Evolutionary conservation across 2,888 invertebrate species (phyloP).

Genomic region (Coenonympha arcania): DNA sequence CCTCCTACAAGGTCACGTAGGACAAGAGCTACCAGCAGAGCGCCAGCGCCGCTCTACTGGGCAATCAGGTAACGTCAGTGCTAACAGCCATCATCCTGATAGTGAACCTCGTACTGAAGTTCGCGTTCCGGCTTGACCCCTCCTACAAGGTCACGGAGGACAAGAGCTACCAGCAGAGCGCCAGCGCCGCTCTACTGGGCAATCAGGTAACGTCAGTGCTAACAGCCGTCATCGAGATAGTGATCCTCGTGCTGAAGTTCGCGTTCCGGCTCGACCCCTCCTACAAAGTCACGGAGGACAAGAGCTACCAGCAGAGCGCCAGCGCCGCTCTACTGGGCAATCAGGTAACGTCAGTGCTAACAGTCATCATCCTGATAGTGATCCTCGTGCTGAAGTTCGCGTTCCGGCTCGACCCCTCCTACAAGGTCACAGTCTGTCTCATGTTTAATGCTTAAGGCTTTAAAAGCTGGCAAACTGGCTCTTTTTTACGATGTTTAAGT

Average conservation of each 20-base stretch:
- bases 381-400: constrained; percentile 89
- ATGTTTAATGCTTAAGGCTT: too few relatives aligned
- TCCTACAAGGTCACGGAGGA: constrained; percentile 94
- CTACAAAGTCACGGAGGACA: constrained; percentile 93
- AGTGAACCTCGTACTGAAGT: constrained; percentile 90
- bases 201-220: constrained; percentile 78
- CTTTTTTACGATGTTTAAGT: too few relatives aligned
- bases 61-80: constrained; percentile 76
- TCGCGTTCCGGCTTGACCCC: constrained; percentile 87
- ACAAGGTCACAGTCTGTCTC: constrained; percentile 97
- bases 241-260: constrained; percentile 90
- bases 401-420: constrained; percentile 89
- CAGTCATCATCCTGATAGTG: constrained; percentile 91
- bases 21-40: constrained; percentile 84
- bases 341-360: constrained; percentile 77
- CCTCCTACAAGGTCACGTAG: constrained; percentile 95
- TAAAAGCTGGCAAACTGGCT: too few relatives aligned
- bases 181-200: constrained; percentile 83
- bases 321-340: constrained; percentile 84
- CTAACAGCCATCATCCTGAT: constrained; percentile 90
- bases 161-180: constrained; percentile 83
- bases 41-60: constrained; percentile 84
- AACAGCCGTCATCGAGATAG: constrained; percentile 88
- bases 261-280: constrained; percentile 88
- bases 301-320: constrained; percentile 84